Evolutionary conservation across 2,888 invertebrate species (phyloP), one percentile per base, ranked within the genome.

Genomic region (Drosophila parthenogenetica): DNA sequence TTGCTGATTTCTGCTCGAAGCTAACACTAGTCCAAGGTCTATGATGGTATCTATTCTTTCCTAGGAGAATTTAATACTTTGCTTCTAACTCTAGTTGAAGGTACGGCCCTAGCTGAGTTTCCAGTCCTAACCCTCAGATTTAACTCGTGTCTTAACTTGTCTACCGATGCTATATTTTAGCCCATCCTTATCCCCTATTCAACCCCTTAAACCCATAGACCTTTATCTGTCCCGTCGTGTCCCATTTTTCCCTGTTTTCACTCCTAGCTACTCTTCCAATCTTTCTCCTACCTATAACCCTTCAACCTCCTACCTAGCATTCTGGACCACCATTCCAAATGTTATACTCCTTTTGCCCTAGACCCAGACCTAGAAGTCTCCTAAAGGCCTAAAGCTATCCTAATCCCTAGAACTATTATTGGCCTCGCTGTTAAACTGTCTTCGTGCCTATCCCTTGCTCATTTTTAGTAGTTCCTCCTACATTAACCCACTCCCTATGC

Each of bases 361-460:
- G 39, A 54, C 8, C 42, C 42, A 42, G 32, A n/a, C 14, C n/a
- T 11, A 43, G 10, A 32, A n/a, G 4, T 42, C n/a, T 17, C 29
- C 29, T 25, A 8, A 10, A 13, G 46, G 14, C 22, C 49, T 17
- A 13, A 16, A 32, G 17, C 17, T 17, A 17, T 14, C 14, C 40
- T 13, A 54, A 35, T 55, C 43, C 54, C 5, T 14, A 19, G 54
- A 55, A 55, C 54, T 55, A 14, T 43, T 43, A 43, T 35, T 43
- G n/a, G 43, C 32, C 32, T 19, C 32, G 14, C 10, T 14, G n/a
- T 5, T 14, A 16, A 13, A 11, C 35, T 5, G 0, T 32, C n/a
- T n/a, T 32, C 29, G 5, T 19, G 5, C 2, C 17, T n/a, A 5
- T 29, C 10, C 4, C 39, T 29, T 19, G 19, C 7, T 17, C 17